Percentiles rank a stretch among this genome's conserved stretches.
phyloP scores from a whole-genome alignment of 2,797 vertebrate genomes.

The Semotilus atromaculatus region DNA sequence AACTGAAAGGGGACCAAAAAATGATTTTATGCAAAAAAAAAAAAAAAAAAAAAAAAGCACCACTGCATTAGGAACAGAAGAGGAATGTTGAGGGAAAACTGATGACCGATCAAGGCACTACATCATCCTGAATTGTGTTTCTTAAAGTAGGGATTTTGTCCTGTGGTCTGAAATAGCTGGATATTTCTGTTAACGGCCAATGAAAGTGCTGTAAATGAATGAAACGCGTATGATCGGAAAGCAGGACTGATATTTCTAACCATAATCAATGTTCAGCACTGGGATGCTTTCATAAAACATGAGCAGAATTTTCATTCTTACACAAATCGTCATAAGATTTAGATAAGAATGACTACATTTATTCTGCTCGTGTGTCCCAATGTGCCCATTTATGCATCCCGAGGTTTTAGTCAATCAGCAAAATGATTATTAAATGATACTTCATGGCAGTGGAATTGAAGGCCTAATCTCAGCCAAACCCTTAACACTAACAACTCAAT shows the following conservation, averaged over 20 bases:
- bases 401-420: constrained; percentile 55
- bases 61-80: neutral
- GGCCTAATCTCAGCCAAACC: constrained; percentile 52
- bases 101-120: constrained; percentile 90
- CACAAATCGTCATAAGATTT: neutral
- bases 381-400: neutral
- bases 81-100: constrained; percentile 69
- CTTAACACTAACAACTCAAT: constrained; percentile 26
- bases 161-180: constrained; percentile 58
- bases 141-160: constrained; percentile 66
- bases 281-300: neutral
- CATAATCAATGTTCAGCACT: neutral
- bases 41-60: too few species aligned
- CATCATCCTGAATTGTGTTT: constrained; percentile 79
- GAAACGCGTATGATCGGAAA: neutral
- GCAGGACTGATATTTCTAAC: neutral
- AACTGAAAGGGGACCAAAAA: neutral
- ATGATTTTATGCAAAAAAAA: too few species aligned
- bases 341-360: neutral
- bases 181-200: neutral
- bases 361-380: neutral
- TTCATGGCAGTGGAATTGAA: constrained; percentile 71
- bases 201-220: neutral
- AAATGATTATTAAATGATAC: constrained; percentile 67
- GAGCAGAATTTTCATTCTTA: neutral